These are phyloP conservation scores for Ormia ochracea DNA, from an alignment of 2,888 invertebrate species.

Conservation along the genomic window DNA sequence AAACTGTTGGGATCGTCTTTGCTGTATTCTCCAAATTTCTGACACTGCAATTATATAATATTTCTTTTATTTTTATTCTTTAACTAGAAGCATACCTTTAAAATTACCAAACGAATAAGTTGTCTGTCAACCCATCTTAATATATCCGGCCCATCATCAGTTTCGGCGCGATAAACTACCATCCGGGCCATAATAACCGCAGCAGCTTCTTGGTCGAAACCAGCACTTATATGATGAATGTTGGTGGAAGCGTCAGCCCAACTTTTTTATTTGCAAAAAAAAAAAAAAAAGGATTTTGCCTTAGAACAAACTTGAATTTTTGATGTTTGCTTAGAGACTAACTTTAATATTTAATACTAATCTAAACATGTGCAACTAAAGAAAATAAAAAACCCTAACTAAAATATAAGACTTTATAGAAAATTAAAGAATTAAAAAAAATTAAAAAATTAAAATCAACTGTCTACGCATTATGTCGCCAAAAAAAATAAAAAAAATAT, in stretches of 20 bases:
- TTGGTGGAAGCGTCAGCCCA: slow-evolving; percentile 97
- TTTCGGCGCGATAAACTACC: slow-evolving; percentile 96
- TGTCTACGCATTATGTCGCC: no score
- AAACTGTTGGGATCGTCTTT: slow-evolving; percentile 99
- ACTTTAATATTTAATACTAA: no score
- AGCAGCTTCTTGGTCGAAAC: slow-evolving; percentile 98
- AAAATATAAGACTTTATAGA: no score
- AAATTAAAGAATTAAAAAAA: no score
- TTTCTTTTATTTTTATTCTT: background rate
- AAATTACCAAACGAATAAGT: slow-evolving; percentile 92
- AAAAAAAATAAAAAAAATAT: no score
- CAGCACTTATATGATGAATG: slow-evolving; percentile 93
- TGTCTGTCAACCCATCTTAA: slow-evolving; percentile 98
- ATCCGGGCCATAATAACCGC: slow-evolving; percentile 98
- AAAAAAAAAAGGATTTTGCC: background rate
- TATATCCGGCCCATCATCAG: slow-evolving; percentile 97
- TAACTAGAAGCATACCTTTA: background rate
- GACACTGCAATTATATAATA: slow-evolving; percentile 85
- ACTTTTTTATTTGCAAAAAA: slow-evolving; percentile 79
- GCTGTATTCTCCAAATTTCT: slow-evolving; percentile 98
- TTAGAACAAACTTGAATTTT: no score
- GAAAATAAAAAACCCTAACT: no score
- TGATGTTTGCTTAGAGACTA: no score
- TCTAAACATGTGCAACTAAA: no score
- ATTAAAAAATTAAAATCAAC: no score